Evolutionary conservation across 23 tunicate genomes (phyloP).

Genomic region (Corella eumyota): DNA sequence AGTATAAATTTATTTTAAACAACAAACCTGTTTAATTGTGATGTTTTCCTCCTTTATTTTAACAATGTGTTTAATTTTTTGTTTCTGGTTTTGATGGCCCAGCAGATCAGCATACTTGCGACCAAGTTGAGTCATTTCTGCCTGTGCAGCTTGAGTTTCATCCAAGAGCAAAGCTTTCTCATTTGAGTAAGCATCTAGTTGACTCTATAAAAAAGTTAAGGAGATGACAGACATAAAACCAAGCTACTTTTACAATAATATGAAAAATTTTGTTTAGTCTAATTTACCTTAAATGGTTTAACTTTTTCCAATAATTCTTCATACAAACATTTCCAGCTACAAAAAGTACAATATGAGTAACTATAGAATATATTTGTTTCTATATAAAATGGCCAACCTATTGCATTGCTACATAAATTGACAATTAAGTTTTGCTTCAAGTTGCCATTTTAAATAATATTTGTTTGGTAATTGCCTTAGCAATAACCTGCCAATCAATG

Average conservation of each 20-base stretch:
- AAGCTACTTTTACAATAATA: no score
- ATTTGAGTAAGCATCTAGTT: conserved; percentile 61
- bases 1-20: no score
- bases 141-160: conserved; percentile 60
- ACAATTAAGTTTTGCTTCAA: no score
- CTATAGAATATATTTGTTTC: not conserved
- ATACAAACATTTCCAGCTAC: conserved; percentile 65
- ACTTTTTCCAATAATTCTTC: conserved; percentile 65
- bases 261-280: no score
- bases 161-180: conserved; percentile 57
- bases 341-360: not conserved
- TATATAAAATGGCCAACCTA: no score
- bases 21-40: conserved; percentile 71
- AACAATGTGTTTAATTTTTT: conserved; percentile 81
- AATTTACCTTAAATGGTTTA: conserved; percentile 57
- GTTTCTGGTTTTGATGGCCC: conserved; percentile 91
- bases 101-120: conserved; percentile 72
- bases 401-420: no score
- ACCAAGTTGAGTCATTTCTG: conserved; percentile 56
- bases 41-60: conserved; percentile 76
- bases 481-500: no score
- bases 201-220: conserved; percentile 22
- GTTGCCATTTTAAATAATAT: no score
- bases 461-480: no score
- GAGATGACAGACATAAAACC: no score